phyloP scores from a whole-genome alignment of 2,797 vertebrate species.

The Poecilia gillii region DNA sequence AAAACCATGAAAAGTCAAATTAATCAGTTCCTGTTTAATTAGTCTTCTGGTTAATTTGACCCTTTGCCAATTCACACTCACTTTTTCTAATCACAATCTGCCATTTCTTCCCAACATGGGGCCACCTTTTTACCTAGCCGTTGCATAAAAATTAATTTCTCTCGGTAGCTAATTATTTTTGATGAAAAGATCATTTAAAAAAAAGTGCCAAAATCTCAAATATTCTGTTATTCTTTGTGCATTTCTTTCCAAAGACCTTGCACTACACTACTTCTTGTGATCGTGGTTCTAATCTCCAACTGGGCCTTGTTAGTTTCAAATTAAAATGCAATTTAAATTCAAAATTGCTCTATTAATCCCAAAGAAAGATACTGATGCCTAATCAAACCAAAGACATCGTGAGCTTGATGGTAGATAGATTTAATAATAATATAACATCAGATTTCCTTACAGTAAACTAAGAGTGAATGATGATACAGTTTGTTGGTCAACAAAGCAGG shows the following conservation, averaged over 20 bases:
- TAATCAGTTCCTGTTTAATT: background rate
- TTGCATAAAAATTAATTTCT: background rate
- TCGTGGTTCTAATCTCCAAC: background rate
- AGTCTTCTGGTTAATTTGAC: constrained; percentile 1
- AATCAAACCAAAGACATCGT: background rate
- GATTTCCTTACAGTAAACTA: background rate
- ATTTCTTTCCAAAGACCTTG: background rate
- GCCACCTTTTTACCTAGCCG: background rate
- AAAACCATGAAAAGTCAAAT: background rate
- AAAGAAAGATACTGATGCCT: background rate
- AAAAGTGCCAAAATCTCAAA: background rate
- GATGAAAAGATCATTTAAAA: background rate
- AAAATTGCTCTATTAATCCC: background rate
- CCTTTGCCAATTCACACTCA: background rate
- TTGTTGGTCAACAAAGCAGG: background rate
- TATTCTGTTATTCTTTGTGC: background rate
- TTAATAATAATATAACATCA: background rate
- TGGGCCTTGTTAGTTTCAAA: background rate
- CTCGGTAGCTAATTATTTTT: background rate
- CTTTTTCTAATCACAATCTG: background rate
- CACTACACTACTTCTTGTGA: background rate
- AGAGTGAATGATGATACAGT: background rate
- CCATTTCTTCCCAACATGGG: background rate
- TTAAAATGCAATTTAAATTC: background rate
- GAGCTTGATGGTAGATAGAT: background rate